phyloP scores from a whole-genome alignment of 2,113 vertebrate species.

The Dasyprocta punctata region DNA sequence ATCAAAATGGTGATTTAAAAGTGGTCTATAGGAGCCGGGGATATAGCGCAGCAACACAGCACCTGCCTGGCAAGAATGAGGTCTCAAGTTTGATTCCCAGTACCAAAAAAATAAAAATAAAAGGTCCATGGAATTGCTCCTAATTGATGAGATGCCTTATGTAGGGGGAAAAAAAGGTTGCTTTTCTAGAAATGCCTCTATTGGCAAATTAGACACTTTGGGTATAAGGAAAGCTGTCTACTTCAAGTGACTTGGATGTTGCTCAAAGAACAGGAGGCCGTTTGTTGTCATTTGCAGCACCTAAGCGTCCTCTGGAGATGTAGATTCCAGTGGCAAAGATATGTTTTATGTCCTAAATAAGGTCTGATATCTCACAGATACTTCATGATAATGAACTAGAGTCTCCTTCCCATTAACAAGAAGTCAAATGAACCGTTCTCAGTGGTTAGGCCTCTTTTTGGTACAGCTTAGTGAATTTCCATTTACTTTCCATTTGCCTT shows the following conservation, averaged over 20 bases:
- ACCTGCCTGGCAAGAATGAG: no score
- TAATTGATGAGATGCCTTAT: slow-evolving; percentile 30
- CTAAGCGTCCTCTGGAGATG: neutral
- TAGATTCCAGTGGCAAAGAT: slow-evolving; percentile 37
- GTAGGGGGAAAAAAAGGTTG: neutral
- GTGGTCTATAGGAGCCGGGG: neutral
- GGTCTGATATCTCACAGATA: neutral
- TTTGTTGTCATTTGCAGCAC: neutral
- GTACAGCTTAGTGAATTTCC: slow-evolving; percentile 20
- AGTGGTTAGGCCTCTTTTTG: neutral
- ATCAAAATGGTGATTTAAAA: neutral
- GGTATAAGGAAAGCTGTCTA: neutral
- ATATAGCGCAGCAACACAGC: no score
- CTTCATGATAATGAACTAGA: neutral
- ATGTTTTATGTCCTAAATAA: neutral
- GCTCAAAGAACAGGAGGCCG: neutral
- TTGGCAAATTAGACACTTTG: neutral
- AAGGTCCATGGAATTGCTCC: neutral
- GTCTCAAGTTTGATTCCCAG: no score
- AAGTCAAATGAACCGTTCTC: neutral
- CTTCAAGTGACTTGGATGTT: neutral
- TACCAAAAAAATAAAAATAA: no score
- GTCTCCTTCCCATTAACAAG: neutral
- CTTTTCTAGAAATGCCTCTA: neutral
- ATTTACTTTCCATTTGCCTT: neutral